Evolutionary conservation across 1,140 invertebrate species (phyloP).

Genomic region (Aphaenogaster floridana): DNA sequence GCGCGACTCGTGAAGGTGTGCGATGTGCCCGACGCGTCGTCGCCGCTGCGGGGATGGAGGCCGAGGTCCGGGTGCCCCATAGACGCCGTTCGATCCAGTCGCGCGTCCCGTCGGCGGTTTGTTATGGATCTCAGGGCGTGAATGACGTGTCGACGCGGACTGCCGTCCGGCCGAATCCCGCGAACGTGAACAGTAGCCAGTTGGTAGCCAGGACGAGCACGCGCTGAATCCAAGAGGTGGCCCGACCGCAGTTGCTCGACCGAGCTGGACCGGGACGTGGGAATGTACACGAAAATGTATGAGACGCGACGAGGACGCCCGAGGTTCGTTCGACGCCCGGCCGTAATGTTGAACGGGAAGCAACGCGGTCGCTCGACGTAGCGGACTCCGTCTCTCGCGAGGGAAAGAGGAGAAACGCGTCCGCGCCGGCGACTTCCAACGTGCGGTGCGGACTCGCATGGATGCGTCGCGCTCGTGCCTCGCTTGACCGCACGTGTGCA

Average conservation of each 20-base stretch:
- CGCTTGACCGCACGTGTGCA: background rate
- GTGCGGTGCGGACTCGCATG: background rate
- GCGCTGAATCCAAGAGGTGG: too few species aligned
- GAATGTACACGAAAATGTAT: background rate
- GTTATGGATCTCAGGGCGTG: constrained; percentile 60
- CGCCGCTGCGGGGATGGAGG: constrained; percentile 73
- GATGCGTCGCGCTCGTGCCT: too few species aligned
- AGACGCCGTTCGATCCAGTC: constrained; percentile 48
- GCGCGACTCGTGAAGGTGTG: constrained; percentile 23
- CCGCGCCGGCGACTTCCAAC: background rate
- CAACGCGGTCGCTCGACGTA: background rate
- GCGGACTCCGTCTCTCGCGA: background rate
- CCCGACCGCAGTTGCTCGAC: background rate
- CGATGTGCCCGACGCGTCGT: constrained; percentile 12
- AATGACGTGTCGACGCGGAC: constrained; percentile 70
- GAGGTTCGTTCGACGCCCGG: background rate
- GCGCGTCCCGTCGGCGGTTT: constrained; percentile 15
- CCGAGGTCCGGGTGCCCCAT: constrained; percentile 76
- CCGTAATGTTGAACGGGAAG: background rate
- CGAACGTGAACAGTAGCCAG: too few species aligned
- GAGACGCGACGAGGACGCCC: background rate
- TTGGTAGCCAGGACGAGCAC: too few species aligned
- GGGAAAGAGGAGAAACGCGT: background rate
- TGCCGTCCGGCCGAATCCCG: background rate
- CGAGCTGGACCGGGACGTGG: background rate